Evolutionary conservation across 1,140 invertebrate genomes (phyloP).

Genomic region (Sinella curviseta): DNA sequence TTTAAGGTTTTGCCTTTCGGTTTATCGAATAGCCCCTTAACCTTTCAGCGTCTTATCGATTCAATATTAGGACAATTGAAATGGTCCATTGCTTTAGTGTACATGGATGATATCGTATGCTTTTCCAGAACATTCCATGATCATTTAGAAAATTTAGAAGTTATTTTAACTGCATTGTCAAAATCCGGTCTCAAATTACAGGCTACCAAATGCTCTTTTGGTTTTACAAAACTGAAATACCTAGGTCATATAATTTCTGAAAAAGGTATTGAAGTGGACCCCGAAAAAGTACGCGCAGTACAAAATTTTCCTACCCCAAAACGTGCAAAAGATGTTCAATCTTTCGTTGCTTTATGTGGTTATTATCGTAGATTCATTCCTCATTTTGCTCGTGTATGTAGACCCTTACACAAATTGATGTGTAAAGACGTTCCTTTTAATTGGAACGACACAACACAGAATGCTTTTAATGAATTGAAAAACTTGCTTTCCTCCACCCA

Average conservation of each 20-base stretch:
- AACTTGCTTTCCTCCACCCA: slow-evolving; percentile 47
- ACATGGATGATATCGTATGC: slow-evolving; percentile 51
- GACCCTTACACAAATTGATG: slow-evolving; percentile 54
- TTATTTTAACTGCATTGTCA: neutral
- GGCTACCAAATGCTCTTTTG: no score
- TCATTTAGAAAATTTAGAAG: slow-evolving; percentile 14
- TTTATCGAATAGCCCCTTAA: slow-evolving; percentile 48
- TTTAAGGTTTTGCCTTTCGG: no score
- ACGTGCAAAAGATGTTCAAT: slow-evolving; percentile 53
- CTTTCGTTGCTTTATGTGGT: slow-evolving; percentile 55
- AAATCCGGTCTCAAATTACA: neutral
- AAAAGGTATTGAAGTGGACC: slow-evolving; percentile 52
- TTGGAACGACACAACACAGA: slow-evolving; percentile 51
- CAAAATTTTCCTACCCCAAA: slow-evolving; percentile 49
- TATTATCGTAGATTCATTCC: slow-evolving; percentile 55
- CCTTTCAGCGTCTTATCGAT: slow-evolving; percentile 49
- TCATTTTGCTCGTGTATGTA: slow-evolving; percentile 52
- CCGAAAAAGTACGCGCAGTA: slow-evolving; percentile 53
- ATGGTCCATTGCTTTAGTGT: slow-evolving; percentile 43
- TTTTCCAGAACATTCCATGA: no score
- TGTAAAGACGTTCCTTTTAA: slow-evolving; percentile 52
- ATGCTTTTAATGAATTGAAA: slow-evolving; percentile 51
- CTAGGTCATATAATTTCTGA: slow-evolving; percentile 54
- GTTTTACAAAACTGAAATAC: neutral
- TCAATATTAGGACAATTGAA: slow-evolving; percentile 45